Base-by-base conservation (phyloP, 2,797 vertebrate genomes). In the Xenops minutus region DNA sequence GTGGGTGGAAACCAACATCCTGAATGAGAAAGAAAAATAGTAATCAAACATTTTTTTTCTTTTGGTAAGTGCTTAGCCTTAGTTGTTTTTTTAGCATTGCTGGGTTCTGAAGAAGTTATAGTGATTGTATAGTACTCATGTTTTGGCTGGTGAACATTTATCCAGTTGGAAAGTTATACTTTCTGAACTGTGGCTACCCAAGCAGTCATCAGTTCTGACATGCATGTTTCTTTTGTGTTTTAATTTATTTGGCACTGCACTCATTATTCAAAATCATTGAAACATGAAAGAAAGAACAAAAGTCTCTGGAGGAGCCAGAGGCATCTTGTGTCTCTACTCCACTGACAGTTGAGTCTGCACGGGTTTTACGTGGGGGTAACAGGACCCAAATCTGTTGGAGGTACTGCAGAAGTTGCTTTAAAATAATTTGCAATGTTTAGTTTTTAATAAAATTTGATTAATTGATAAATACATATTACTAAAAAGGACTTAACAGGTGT, bases 191-290 rank as follows among this genome's bases (percentile, higher is more conserved):
- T 67, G 62, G 64, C 85, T 92, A 37, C 74, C 54, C 36, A 9
- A 75, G 64, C 76, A 90, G 88, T 94, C 85, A 92, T 95, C 91
- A 76, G 32, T 91, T 96, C 68, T 97, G 95, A 88, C 94, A 93
- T 49, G 73, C 77, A 46, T 95, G 91, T 96, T 96, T 81, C 72
- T 84, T 91, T 85, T 67, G n/a, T 5, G 16, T 87, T 94, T 87
- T 94, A 89, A 93, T 95, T 75, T 89, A 66, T 90, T 88, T 96
- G 95, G 85, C 93, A 83, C 62, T 14, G 12, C 66, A 46, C 39
- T 95, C 87, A 81, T 89, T 95, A 93, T 62, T 76, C 61, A 93
- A 95, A 94, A 84, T 83, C 72, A 91, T 80, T 82, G 91, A 87
- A 96, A 95, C 68, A 73, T 64, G 85, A 66, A 67, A 93, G 56